Conservation (phyloP, 2,113 vertebrate genomes). For the Lepisosteus osseus region DNA sequence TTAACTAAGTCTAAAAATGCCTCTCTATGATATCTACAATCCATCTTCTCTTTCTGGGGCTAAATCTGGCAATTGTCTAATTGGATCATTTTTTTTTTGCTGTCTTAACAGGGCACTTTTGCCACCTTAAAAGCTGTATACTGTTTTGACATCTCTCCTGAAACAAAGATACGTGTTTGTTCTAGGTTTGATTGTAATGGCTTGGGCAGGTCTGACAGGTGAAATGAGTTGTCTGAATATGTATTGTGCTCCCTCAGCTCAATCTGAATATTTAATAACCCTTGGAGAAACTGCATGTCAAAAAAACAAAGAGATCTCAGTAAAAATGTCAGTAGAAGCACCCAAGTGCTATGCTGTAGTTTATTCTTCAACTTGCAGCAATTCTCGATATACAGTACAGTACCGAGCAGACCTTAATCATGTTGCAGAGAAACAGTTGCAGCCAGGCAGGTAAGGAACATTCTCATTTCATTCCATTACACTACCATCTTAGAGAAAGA, state of each 20-base stretch:
- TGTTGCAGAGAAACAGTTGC: too few relatives aligned
- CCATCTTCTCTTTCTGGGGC: neutral
- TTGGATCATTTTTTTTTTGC: neutral
- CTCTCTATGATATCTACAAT: neutral
- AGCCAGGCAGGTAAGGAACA: too few relatives aligned
- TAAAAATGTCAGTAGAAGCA: neutral
- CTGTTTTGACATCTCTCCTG: neutral
- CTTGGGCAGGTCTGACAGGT: conserved; percentile 18
- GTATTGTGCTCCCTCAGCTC: conserved; percentile 16
- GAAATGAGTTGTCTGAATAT: conserved; percentile 19
- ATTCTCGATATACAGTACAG: too few relatives aligned
- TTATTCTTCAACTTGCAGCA: too few relatives aligned
- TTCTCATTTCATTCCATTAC: too few relatives aligned
- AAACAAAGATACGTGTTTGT: conserved; percentile 11
- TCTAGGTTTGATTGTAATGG: conserved; percentile 10
- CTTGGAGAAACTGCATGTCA: neutral
- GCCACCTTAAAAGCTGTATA: neutral
- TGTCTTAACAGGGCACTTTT: too few relatives aligned
- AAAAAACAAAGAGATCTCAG: conserved; percentile 4
- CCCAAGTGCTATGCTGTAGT: too few relatives aligned
- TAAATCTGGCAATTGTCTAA: neutral
- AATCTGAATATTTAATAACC: conserved; percentile 19
- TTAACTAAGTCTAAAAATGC: too few relatives aligned
- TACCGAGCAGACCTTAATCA: too few relatives aligned
- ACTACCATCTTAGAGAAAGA: too few relatives aligned